phyloP scores from a whole-genome alignment of 2,888 invertebrate species.

The Eilema sororculum region DNA sequence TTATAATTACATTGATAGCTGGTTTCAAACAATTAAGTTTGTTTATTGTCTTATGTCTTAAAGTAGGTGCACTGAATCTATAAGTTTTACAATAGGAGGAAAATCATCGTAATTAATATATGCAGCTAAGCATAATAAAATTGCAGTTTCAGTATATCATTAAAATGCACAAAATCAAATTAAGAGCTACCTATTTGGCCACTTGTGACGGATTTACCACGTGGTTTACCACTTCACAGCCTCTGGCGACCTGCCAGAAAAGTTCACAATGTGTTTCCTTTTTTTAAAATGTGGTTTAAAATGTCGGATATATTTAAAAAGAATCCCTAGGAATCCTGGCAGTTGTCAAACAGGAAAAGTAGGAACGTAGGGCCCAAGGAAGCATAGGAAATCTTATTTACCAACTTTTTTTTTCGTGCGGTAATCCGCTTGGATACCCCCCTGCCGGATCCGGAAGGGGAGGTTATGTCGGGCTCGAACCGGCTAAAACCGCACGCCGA shows the following conservation, averaged over 20 bases:
- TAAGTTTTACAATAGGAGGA: neutral
- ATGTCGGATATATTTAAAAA: neutral
- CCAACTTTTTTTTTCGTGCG: no score
- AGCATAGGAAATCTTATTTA: neutral
- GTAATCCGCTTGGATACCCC: no score
- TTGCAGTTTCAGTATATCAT: neutral
- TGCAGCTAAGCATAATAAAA: conserved; percentile 1
- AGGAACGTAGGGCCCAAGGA: no score
- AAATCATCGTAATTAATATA: neutral
- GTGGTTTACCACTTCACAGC: neutral
- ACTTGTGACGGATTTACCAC: neutral
- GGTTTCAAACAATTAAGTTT: conserved; percentile 11
- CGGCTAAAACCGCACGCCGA: no score
- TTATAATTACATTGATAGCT: conserved; percentile 39
- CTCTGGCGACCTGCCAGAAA: neutral
- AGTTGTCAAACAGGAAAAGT: neutral
- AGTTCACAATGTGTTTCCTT: neutral
- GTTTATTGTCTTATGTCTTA: neutral
- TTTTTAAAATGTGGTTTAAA: neutral
- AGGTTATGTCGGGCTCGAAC: no score
- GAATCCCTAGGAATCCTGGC: neutral
- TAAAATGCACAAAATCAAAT: neutral
- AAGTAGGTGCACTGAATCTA: neutral
- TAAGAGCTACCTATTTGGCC: neutral
- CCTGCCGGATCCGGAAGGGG: no score